These are phyloP conservation scores for Spheniscus humboldti DNA, from an alignment of 2,797 vertebrate genomes.

Conservation along the genomic window DNA sequence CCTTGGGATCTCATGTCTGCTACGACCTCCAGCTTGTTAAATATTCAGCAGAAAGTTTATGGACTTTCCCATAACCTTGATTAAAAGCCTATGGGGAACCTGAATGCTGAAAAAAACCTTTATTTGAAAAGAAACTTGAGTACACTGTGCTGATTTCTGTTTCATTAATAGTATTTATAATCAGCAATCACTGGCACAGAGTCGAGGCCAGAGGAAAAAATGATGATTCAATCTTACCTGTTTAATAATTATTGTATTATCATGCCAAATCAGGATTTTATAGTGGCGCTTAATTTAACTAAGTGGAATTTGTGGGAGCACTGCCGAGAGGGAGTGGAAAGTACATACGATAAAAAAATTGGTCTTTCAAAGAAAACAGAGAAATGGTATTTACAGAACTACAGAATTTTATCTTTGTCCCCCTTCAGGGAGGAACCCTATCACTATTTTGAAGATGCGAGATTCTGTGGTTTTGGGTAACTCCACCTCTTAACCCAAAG, in stretches of 20 bases:
- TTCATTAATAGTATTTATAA: constrained; percentile 60
- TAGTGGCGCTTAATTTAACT: neutral
- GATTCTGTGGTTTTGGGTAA: neutral
- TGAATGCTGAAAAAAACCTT: constrained; percentile 61
- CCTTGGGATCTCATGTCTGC: constrained; percentile 70
- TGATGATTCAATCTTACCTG: neutral
- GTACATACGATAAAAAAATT: neutral
- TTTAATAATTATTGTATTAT: constrained; percentile 7
- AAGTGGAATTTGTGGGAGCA: neutral
- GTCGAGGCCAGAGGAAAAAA: constrained; percentile 1
- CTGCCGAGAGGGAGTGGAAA: neutral
- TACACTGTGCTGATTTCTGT: constrained; percentile 57
- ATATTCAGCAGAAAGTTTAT: constrained; percentile 75
- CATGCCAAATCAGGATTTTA: neutral
- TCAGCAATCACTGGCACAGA: constrained; percentile 39
- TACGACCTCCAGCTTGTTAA: constrained; percentile 71
- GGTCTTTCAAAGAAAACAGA: neutral
- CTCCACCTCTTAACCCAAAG: neutral
- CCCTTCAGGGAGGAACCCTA: neutral
- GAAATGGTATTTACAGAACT: neutral
- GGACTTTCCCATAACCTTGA: constrained; percentile 74
- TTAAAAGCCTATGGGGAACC: constrained; percentile 69
- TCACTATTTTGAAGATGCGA: neutral
- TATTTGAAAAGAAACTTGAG: constrained; percentile 37
- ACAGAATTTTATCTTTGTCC: neutral